Conservation (phyloP, 2,113 vertebrate genomes). For the Tupaia tana region DNA sequence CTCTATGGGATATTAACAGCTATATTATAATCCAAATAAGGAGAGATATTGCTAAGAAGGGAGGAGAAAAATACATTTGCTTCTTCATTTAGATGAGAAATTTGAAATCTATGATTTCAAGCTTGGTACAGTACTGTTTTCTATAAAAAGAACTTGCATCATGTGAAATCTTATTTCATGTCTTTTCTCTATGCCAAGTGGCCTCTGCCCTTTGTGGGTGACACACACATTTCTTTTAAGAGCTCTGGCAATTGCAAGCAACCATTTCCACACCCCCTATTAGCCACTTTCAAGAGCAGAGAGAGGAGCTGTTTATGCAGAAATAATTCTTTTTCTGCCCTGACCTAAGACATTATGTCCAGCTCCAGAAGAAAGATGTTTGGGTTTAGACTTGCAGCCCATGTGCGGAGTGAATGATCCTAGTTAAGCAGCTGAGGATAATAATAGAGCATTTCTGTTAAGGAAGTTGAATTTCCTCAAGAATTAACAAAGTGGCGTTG, state of each 20-base stretch:
- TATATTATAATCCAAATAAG: not conserved
- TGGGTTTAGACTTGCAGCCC: not conserved
- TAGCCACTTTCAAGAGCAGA: not conserved
- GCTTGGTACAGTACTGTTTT: not conserved
- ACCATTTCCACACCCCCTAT: not conserved
- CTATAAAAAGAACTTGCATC: not conserved
- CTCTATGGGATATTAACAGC: not conserved
- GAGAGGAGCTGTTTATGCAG: not conserved
- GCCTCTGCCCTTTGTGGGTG: not conserved
- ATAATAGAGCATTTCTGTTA: not conserved
- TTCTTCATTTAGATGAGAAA: slow-evolving; percentile 13
- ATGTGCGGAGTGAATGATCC: not conserved
- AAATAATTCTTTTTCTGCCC: not conserved
- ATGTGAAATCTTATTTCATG: not conserved
- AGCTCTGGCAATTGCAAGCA: not conserved
- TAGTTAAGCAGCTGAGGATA: not conserved
- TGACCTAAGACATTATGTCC: not conserved
- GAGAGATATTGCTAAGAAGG: not conserved
- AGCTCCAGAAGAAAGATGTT: not conserved
- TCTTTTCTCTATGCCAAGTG: not conserved
- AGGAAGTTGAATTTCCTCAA: not conserved
- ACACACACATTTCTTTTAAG: not conserved
- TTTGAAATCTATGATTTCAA: slow-evolving; percentile 2
- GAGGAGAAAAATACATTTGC: not conserved
- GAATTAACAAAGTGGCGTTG: not conserved